phyloP scores from a whole-genome alignment of 2,888 invertebrate genomes.

The Lamellibrachia satsuma region DNA sequence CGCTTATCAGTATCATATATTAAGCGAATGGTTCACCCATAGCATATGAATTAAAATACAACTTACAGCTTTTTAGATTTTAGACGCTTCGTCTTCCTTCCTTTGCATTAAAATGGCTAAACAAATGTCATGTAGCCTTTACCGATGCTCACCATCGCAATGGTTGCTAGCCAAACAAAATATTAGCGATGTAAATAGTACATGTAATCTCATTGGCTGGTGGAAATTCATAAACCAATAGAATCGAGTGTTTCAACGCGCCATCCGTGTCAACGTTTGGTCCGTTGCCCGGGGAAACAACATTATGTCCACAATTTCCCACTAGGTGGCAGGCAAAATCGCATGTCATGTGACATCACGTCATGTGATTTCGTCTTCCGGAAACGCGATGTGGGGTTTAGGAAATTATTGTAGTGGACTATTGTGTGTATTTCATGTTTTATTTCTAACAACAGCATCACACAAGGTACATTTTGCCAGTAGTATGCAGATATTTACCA shows the following conservation, averaged over 20 bases:
- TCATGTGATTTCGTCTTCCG: neutral
- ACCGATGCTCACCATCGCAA: slow-evolving; percentile 9
- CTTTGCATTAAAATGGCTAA: neutral
- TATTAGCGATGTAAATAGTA: neutral
- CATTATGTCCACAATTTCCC: neutral
- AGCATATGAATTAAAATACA: neutral
- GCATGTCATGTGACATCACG: neutral
- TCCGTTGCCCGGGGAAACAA: neutral
- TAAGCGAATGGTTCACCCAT: neutral
- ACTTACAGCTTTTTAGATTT: neutral
- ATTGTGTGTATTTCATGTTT: neutral
- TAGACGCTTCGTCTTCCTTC: neutral
- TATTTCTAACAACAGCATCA: neutral
- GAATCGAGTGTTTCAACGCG: neutral
- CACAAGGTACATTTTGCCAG: neutral
- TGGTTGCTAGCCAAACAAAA: slow-evolving; percentile 17
- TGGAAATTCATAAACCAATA: neutral
- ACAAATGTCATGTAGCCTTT: neutral
- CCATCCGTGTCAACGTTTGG: neutral
- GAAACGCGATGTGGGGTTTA: neutral
- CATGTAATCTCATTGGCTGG: neutral
- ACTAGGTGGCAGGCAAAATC: neutral
- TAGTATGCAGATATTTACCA: neutral
- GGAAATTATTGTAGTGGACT: neutral
- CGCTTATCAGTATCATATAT: neutral